Evolutionary conservation across 2,113 vertebrate species (phyloP).

Genomic region (Australoheros scitulus): DNA sequence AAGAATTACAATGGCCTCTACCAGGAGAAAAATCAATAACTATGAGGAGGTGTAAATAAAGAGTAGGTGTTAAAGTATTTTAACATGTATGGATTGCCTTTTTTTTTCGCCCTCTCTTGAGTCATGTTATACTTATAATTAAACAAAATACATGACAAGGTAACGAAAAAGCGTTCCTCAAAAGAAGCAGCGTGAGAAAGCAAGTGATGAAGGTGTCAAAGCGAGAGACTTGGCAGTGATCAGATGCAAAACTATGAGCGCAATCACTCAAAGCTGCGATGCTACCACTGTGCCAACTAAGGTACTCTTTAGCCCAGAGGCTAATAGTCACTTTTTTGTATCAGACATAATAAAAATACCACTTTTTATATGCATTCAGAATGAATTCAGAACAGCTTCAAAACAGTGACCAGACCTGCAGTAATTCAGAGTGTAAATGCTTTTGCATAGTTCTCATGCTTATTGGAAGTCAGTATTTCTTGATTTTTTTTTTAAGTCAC

Average conservation of each 20-base stretch:
- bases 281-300: neutral
- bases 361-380: neutral
- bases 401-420: neutral
- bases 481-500: neutral
- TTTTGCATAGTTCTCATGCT: neutral
- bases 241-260: conserved; percentile 4
- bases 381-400: neutral
- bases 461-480: neutral
- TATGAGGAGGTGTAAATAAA: conserved; percentile 46
- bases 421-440: neutral
- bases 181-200: conserved; percentile 7
- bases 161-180: neutral
- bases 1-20: conserved; percentile 37
- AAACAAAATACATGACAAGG: conserved; percentile 5
- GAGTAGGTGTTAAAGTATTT: conserved; percentile 29
- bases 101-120: neutral
- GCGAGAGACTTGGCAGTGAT: conserved; percentile 16
- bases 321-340: neutral
- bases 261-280: conserved; percentile 4
- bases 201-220: neutral
- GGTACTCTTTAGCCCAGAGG: neutral
- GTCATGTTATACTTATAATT: conserved; percentile 17
- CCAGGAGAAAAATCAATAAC: conserved; percentile 49
- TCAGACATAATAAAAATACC: neutral
- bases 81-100: neutral